Evolutionary conservation across 2,888 invertebrate genomes (phyloP), one percentile per base, ranked within the genome.

Genomic region (Cephus runcator): DNA sequence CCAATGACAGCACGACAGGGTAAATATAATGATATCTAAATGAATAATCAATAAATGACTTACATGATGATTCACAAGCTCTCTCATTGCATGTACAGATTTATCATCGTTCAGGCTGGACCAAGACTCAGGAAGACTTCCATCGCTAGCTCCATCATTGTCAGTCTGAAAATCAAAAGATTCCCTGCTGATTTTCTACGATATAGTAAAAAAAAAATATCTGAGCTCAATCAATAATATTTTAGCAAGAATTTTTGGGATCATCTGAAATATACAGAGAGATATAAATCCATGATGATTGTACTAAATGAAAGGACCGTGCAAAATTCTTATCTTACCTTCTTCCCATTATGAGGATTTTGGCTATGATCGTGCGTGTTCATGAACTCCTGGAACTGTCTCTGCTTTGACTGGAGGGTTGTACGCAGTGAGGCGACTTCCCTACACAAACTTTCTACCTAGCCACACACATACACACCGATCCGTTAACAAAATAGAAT

Each of bases 51-150:
- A 56, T 56, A 69, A 36, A 56, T 76, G 69, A 92, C 95, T 94
- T 90, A 96, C 96, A 91, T 96, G 96, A 92, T 95, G 93, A 85
- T 94, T 94, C 40, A 96, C 94, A 68, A 95, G 93, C 77, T 95
- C 95, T 87, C 94, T 93, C 85, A 96, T 94, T 81, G 92, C 93
- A 83, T 93, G 92, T 1, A 94, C 93, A 4, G 95, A 94, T 87
- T 93, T 93, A 34, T 94, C 93, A 85, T 95, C 95, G 85, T 88
- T 90, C 36, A 89, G 78, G 81, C 89, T 91, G 35, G 90, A 89
- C 90, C 91, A 91, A 30, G 90, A 91, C 78, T 91, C 91, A 71
- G 89, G 88, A 73, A 89, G 82, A 79, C 91, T 91, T 71, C 85
- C 86, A 73, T 91, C 89, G 31, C 86, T 87, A 3, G 85, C 85